Evolutionary conservation across 2,113 vertebrate genomes (phyloP).

Genomic region (Protobothrops flavoviridis): DNA sequence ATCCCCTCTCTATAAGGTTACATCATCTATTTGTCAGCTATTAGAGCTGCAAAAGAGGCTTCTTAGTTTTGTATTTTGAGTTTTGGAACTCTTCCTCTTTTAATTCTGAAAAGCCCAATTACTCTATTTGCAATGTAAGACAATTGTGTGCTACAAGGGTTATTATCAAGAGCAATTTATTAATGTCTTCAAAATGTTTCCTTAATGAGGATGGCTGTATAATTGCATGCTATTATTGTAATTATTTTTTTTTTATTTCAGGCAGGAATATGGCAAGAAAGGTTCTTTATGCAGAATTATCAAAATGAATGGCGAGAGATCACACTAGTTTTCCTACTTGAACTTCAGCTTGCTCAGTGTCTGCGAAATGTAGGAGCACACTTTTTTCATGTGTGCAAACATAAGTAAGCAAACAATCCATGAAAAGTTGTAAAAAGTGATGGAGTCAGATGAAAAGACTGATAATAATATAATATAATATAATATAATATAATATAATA

Average conservation of each 20-base stretch:
- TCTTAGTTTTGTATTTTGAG: neutral
- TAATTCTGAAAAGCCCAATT: neutral
- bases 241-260: constrained; percentile 19
- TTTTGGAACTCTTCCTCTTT: neutral
- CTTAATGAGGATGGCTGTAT: constrained; percentile 10
- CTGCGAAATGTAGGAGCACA: neutral
- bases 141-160: constrained; percentile 1
- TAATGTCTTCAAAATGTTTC: constrained; percentile 16
- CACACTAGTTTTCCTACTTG: neutral
- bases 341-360: neutral
- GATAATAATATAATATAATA: too few species aligned
- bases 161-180: constrained; percentile 8
- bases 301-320: neutral
- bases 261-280: constrained; percentile 11
- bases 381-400: neutral
- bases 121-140: constrained; percentile 1
- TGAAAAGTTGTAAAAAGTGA: neutral
- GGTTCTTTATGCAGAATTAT: neutral
- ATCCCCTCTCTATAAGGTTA: neutral
- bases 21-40: neutral
- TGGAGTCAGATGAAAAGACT: neutral
- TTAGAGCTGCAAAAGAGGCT: neutral
- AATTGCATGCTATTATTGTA: constrained; percentile 15
- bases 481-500: too few species aligned
- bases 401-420: neutral